Percentiles rank a stretch among this genome's conserved stretches.
phyloP scores from a whole-genome alignment of 2,113 vertebrate species.

The Nasalis larvatus region DNA sequence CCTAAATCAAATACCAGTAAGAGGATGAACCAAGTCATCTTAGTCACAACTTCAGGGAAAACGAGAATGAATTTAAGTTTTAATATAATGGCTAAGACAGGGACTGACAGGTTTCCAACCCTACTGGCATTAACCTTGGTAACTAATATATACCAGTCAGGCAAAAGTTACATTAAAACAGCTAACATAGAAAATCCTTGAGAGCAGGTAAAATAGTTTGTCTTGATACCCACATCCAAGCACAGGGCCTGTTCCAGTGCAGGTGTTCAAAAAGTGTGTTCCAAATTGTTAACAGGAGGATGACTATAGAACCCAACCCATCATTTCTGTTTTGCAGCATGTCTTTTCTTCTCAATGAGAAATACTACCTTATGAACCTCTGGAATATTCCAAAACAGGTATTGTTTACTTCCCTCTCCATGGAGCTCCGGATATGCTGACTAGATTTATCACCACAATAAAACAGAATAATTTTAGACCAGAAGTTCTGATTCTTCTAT shows the following conservation, averaged over 20 bases:
- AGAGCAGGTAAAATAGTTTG: background rate
- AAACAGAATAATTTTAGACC: constrained; percentile 1
- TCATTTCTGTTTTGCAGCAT: background rate
- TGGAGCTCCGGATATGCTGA: background rate
- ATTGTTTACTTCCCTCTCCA: background rate
- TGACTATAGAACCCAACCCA: background rate
- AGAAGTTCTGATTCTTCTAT: background rate
- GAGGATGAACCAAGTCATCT: background rate
- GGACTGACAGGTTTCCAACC: background rate
- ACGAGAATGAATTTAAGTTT: background rate
- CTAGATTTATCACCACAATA: constrained; percentile 1
- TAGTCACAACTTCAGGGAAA: constrained; percentile 33
- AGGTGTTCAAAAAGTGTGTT: background rate
- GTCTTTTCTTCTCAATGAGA: background rate
- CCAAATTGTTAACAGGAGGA: background rate
- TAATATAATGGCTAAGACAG: background rate
- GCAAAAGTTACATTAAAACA: background rate
- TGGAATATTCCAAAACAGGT: background rate
- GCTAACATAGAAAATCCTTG: constrained; percentile 3
- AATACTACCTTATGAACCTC: background rate
- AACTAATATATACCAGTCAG: background rate
- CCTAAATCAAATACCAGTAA: constrained; percentile 24
- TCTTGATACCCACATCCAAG: background rate
- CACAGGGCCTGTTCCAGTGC: background rate
- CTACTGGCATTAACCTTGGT: background rate